A percentile compares a stretch with the other conserved stretches of the same genome.
These are phyloP conservation scores for Scotopteryx bipunctaria DNA, from an alignment of 2,888 invertebrate genomes.

Conservation along the genomic window DNA sequence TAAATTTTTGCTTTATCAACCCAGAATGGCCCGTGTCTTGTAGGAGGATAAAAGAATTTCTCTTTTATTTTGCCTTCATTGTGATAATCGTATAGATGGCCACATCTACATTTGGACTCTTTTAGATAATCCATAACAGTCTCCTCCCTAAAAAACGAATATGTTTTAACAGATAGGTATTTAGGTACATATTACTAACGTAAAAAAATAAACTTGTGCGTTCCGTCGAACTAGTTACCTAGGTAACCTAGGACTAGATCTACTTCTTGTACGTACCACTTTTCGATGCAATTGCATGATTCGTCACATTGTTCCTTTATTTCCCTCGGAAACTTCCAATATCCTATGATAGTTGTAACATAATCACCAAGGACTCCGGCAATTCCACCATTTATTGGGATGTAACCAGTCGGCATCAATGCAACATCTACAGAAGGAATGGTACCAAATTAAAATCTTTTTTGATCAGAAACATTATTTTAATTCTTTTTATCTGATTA, in stretches of 20 bases:
- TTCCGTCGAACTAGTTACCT: no score
- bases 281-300: slow-evolving; percentile 59
- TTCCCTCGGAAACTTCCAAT: slow-evolving; percentile 57
- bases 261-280: slow-evolving; percentile 63
- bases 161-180: neutral
- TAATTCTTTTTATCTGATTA: no score
- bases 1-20: slow-evolving; percentile 67
- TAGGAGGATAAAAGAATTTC: slow-evolving; percentile 63
- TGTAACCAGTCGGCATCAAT: slow-evolving; percentile 62
- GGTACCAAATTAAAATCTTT: neutral
- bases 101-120: slow-evolving; percentile 65
- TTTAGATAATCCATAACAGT: slow-evolving; percentile 55
- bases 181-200: no score
- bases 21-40: slow-evolving; percentile 54
- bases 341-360: slow-evolving; percentile 53
- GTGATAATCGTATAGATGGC: slow-evolving; percentile 65
- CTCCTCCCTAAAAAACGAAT: slow-evolving; percentile 52
- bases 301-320: slow-evolving; percentile 49
- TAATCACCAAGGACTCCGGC: slow-evolving; percentile 34
- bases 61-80: slow-evolving; percentile 53
- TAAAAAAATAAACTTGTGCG: no score
- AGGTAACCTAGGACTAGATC: no score
- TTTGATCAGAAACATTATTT: no score
- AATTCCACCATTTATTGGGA: slow-evolving; percentile 60
- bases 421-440: slow-evolving; percentile 47